These are phyloP conservation scores for Nemopilema nomurai DNA, from an alignment of 30 jellyfish, hydroid and myxozoan genomes.

Conservation along the genomic window DNA sequence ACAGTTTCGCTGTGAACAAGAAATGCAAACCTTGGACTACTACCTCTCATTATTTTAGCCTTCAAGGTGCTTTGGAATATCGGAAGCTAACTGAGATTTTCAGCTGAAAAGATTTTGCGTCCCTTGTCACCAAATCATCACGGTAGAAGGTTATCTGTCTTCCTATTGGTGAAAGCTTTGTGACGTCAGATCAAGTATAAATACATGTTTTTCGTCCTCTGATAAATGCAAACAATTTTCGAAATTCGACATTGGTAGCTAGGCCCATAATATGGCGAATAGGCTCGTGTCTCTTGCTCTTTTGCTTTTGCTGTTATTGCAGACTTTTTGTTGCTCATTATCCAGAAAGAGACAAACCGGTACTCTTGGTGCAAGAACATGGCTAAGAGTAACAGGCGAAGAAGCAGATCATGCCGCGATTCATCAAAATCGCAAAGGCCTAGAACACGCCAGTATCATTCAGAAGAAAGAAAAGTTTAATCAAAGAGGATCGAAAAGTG, in stretches of 20 bases:
- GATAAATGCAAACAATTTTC: not conserved
- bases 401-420: not conserved
- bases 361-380: not conserved
- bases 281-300: not conserved
- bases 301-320: not conserved
- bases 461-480: not conserved
- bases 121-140: too few species aligned
- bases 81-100: too few species aligned
- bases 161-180: too few species aligned
- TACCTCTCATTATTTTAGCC: too few species aligned
- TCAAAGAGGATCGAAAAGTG: not conserved
- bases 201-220: not conserved
- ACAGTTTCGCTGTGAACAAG: too few species aligned
- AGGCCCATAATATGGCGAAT: not conserved
- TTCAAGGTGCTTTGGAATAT: too few species aligned
- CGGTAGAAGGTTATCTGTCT: too few species aligned
- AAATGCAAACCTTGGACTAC: too few species aligned
- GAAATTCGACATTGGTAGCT: not conserved
- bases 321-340: not conserved
- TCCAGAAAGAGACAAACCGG: not conserved
- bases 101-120: too few species aligned
- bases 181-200: not conserved
- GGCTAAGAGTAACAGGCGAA: not conserved
- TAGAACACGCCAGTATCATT: not conserved
- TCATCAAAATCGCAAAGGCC: not conserved